Base-by-base conservation (phyloP, 2,888 invertebrate genomes). In the Tricholauxania praeusta region DNA sequence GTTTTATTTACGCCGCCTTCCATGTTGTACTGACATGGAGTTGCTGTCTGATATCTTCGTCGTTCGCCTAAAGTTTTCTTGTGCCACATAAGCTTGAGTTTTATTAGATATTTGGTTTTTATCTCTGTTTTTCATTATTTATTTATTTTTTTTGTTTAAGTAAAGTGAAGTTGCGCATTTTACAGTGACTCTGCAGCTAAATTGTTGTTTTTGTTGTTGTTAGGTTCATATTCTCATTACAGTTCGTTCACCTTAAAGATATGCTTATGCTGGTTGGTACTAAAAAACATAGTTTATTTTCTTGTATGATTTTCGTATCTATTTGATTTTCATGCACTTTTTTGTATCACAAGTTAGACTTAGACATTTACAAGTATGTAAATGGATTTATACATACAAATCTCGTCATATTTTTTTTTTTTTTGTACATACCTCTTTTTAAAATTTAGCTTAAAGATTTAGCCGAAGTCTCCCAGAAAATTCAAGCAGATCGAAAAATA, bases 201-300 rank as follows among this genome's bases (percentile, higher is more conserved):
- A 52, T 67, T 73, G 59, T 47, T 71, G 70, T 32, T 72, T 68
- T 52, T 69, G 57, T 47, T 22, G 17, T 66, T 70, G 78, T 78
- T 82, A 82, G 82, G 82, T 81, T 83, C 83, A 82, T 81, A 82
- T 82, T 82, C 82, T 82, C 82, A 82, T 82, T 83, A 82, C 80
- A 81, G 82, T 81, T 82, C 82, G 80, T 83, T 82, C 83, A 82
- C 80, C 83, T 76, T 12, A 47, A 59, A 51, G 39, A 60, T 80
- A 81, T 79, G 79, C 78, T 74, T 78, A 79, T 79, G 80, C 74
- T 80, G 77, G 74, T 79, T 52, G 76, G 72, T 71, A 76, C 72
- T 75, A 71, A 75, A 39, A 7, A 32, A 22, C 60, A 49, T 49
- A 14, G 19, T 63, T 48, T 70, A 62, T 62, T 52, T 60, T 69